Conservation (phyloP, 2,888 invertebrate species). For the Sussaba pulchella region DNA sequence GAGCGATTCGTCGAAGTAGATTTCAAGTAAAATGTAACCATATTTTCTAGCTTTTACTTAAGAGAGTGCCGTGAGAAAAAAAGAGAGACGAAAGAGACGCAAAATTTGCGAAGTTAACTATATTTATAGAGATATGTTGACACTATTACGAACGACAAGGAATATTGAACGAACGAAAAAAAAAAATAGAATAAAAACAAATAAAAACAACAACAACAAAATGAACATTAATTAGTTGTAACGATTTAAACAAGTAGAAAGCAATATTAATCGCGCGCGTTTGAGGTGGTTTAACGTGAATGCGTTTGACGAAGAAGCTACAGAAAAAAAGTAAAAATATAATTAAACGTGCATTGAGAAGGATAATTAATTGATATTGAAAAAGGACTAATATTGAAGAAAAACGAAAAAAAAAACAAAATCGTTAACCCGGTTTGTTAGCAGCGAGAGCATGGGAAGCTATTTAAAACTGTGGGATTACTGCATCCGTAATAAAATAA, state of each 20-base stretch:
- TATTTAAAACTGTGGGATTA: slow-evolving; percentile 35
- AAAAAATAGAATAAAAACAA: too few species aligned
- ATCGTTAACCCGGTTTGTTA: slow-evolving; percentile 24
- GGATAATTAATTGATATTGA: slow-evolving; percentile 41
- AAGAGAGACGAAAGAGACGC: slow-evolving; percentile 54
- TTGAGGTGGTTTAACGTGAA: slow-evolving; percentile 40
- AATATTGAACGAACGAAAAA: slow-evolving; percentile 65
- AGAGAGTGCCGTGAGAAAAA: slow-evolving; percentile 60
- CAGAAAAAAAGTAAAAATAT: slow-evolving; percentile 7
- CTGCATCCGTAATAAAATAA: slow-evolving; percentile 28
- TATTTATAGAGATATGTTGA: slow-evolving; percentile 83
- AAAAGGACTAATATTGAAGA: background rate
- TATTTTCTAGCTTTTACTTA: slow-evolving; percentile 82
- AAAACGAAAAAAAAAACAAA: slow-evolving; percentile 11
- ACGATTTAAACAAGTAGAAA: slow-evolving; percentile 70
- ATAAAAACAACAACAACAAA: too few species aligned
- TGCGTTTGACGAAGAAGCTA: background rate
- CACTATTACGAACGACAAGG: slow-evolving; percentile 72
- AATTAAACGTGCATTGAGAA: slow-evolving; percentile 45
- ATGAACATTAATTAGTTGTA: slow-evolving; percentile 59
- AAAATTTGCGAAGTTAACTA: slow-evolving; percentile 78
- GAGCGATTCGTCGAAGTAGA: slow-evolving; percentile 57
- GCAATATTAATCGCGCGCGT: slow-evolving; percentile 70
- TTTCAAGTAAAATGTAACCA: slow-evolving; percentile 74
- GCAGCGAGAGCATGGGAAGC: slow-evolving; percentile 40